phyloP scores from a whole-genome alignment of 2,888 invertebrate species.

The Caprella mutica region DNA sequence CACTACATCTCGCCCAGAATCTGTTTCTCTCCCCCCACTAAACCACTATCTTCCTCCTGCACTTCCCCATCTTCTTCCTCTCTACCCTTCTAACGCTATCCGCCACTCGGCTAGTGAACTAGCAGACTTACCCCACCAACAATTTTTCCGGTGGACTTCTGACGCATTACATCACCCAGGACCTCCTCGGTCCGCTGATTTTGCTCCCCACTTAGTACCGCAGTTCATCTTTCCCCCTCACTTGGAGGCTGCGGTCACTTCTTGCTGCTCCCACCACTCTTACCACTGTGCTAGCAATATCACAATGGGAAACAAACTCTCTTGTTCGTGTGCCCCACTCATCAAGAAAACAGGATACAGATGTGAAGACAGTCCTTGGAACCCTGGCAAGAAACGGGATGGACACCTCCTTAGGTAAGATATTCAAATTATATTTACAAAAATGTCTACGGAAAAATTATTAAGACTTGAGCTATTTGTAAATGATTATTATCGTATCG shows the following conservation, averaged over 20 bases:
- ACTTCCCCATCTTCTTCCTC: conserved; percentile 16
- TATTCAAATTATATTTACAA: background rate
- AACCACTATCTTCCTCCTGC: conserved; percentile 38
- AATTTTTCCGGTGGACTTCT: conserved; percentile 8
- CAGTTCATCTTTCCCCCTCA: conserved; percentile 9
- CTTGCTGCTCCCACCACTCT: conserved; percentile 3
- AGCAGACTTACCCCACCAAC: conserved; percentile 13
- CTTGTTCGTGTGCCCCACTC: conserved; percentile 91
- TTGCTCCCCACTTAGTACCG: conserved; percentile 7
- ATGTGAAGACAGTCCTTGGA: conserved; percentile 85
- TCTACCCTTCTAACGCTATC: conserved; percentile 10
- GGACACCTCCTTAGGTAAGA: conserved; percentile 74
- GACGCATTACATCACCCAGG: background rate
- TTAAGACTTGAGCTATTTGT: background rate
- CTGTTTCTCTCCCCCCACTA: conserved; percentile 22
- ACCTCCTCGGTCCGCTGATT: conserved; percentile 1
- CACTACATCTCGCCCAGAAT: conserved; percentile 3
- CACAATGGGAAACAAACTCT: conserved; percentile 89
- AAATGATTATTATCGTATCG: too few species aligned
- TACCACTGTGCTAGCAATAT: conserved; percentile 17
- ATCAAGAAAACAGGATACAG: conserved; percentile 84
- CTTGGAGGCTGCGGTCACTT: conserved; percentile 5
- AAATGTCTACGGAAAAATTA: background rate
- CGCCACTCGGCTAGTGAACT: conserved; percentile 13
- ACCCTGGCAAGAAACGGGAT: conserved; percentile 69